These are phyloP conservation scores for Lontra canadensis DNA, from an alignment of 2,113 vertebrate species.

Conservation along the genomic window DNA sequence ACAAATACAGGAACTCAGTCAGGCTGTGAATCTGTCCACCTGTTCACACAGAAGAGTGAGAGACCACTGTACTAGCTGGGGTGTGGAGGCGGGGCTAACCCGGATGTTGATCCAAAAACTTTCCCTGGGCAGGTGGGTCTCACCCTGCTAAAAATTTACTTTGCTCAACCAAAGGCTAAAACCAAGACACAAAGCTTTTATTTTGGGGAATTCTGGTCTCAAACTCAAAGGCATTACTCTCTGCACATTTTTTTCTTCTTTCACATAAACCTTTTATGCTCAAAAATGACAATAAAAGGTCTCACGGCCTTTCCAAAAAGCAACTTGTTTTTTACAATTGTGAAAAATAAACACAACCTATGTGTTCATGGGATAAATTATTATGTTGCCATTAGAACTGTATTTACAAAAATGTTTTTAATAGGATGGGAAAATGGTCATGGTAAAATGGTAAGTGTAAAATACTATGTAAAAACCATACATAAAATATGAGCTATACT, in stretches of 20 bases:
- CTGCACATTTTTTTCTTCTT: neutral
- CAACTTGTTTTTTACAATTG: neutral
- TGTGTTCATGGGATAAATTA: neutral
- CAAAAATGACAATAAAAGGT: neutral
- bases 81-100: neutral
- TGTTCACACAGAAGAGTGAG: neutral
- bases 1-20: neutral
- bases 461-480: neutral
- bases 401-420: constrained; percentile 19
- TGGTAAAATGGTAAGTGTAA: constrained; percentile 42
- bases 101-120: neutral
- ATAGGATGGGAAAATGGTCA: constrained; percentile 13
- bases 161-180: constrained; percentile 28
- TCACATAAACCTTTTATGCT: neutral
- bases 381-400: neutral
- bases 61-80: neutral
- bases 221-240: constrained; percentile 20
- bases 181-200: constrained; percentile 13
- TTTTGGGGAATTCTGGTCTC: neutral
- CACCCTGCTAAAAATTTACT: constrained; percentile 25
- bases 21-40: neutral
- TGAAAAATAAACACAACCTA: constrained; percentile 27
- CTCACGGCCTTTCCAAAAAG: constrained; percentile 30
- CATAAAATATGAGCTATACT: neutral
- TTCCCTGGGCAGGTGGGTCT: neutral